phyloP scores from a whole-genome alignment of 1,140 invertebrate genomes.

The Drosophila novamexicana region DNA sequence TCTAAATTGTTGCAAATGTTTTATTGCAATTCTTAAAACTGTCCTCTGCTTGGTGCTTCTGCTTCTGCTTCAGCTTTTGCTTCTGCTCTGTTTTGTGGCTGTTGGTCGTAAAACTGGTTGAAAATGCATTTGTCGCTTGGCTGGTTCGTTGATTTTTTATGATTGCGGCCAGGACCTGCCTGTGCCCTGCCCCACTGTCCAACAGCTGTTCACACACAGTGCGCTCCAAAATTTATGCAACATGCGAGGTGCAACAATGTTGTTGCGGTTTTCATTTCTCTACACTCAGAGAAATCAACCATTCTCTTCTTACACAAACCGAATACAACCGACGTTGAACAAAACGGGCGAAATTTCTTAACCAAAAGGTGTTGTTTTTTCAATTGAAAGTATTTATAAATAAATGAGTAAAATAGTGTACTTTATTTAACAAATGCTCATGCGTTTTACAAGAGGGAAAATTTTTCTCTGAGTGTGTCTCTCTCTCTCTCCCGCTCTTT shows the following conservation, averaged over 20 bases:
- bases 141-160: conserved; percentile 75
- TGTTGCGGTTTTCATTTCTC: conserved; percentile 38
- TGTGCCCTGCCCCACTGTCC: conserved; percentile 15
- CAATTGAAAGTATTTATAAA: no score
- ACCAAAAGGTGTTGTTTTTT: no score
- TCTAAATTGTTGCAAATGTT: conserved; percentile 80
- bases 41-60: conserved; percentile 27
- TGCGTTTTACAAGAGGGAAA: no score
- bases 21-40: conserved; percentile 72
- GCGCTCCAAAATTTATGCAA: conserved; percentile 29
- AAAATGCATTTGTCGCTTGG: conserved; percentile 73
- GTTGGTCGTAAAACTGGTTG: conserved; percentile 70
- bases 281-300: neutral
- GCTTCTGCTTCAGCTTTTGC: neutral
- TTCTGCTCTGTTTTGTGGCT: conserved; percentile 29
- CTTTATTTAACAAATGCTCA: neutral
- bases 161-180: conserved; percentile 41
- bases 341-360: no score
- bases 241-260: conserved; percentile 53
- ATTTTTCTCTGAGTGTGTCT: conserved; percentile 1
- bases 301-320: no score
- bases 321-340: no score
- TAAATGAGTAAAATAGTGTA: no score
- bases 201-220: conserved; percentile 48
- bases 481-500: neutral